These are phyloP conservation scores for Sciurus vulgaris DNA, from an alignment of 2,797 vertebrate species.

Conservation along the genomic window DNA sequence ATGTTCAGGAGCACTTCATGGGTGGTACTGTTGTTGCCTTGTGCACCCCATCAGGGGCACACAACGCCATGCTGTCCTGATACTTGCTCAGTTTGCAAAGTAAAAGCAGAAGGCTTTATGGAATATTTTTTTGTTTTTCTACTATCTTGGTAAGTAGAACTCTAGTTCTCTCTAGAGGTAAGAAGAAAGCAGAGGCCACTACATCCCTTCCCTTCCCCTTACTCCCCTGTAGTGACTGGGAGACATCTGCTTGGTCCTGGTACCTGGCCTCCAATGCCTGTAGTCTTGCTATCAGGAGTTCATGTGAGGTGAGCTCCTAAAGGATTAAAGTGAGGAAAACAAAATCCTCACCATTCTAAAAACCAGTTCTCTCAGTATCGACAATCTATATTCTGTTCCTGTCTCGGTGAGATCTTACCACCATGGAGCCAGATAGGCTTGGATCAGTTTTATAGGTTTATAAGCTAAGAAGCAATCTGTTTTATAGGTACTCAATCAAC, in stretches of 20 bases:
- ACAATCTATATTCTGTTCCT: background rate
- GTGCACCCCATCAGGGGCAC: fast-evolving
- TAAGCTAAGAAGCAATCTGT: constrained; percentile 16
- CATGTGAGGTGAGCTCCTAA: background rate
- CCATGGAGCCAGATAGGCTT: background rate
- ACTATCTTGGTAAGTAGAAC: background rate
- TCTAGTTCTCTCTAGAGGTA: background rate
- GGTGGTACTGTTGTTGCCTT: background rate
- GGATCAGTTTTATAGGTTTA: constrained; percentile 15
- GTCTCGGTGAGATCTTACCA: background rate
- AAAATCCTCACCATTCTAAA: background rate
- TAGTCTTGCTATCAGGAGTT: background rate
- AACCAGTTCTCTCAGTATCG: background rate
- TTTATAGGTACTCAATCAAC: background rate
- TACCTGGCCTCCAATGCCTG: background rate
- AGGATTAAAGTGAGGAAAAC: background rate
- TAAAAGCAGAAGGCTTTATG: background rate
- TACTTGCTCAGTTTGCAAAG: background rate
- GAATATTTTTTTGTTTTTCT: background rate
- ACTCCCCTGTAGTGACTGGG: background rate
- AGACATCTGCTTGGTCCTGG: background rate
- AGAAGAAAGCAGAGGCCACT: background rate
- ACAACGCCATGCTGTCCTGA: background rate
- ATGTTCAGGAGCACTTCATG: background rate
- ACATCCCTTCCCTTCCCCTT: background rate